A percentile compares a stretch with the other conserved stretches of the same genome.
phyloP scores from a whole-genome alignment of 2,113 vertebrate species.

The Silurus glanis region DNA sequence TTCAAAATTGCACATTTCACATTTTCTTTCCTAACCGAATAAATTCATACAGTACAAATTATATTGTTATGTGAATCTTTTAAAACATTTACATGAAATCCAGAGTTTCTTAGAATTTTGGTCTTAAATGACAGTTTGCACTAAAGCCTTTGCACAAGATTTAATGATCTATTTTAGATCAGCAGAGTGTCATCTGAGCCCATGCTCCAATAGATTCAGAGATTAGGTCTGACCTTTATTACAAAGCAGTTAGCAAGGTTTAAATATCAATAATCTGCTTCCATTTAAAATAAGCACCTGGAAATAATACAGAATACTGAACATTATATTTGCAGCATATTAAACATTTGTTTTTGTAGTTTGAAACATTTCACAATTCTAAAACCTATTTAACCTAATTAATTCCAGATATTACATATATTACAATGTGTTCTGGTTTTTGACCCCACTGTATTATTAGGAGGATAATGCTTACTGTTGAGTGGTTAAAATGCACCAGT shows the following conservation, averaged over 20 bases:
- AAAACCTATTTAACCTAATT: background rate
- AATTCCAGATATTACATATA: background rate
- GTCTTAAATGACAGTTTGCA: background rate
- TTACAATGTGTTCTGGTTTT: background rate
- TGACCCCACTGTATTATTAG: background rate
- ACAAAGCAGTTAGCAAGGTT: background rate
- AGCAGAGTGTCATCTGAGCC: background rate
- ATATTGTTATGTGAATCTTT: background rate
- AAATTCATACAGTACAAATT: background rate
- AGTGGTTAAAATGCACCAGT: too few species aligned
- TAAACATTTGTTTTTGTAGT: background rate
- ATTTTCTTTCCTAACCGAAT: too few species aligned
- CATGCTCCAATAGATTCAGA: background rate
- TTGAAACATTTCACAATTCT: background rate
- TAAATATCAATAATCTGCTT: background rate
- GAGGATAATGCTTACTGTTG: too few species aligned
- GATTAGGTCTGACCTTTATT: background rate
- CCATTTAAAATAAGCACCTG: background rate
- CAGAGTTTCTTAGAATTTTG: background rate
- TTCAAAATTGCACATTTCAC: too few species aligned
- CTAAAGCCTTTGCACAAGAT: background rate
- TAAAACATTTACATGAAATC: background rate
- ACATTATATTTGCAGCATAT: background rate
- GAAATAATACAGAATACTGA: background rate
- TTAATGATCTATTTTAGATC: background rate